A percentile compares a stretch with the other conserved stretches of the same genome.
Conservation (phyloP, 2,888 invertebrate species). For the Carabus problematicus region DNA sequence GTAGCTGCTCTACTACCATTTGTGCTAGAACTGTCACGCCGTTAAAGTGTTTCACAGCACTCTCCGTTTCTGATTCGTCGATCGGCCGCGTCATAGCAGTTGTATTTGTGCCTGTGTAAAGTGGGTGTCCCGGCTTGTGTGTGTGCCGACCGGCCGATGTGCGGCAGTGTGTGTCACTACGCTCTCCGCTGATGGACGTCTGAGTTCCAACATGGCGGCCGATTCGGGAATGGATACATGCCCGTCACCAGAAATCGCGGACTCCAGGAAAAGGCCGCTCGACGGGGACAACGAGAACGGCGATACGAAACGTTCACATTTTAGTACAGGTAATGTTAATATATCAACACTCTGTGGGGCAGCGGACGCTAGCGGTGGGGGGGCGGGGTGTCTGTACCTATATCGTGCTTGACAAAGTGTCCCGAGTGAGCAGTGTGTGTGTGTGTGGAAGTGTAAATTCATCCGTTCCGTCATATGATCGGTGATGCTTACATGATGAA, state of each 20-base stretch:
- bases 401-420: not conserved
- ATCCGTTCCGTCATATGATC: no score
- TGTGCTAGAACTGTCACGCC: no score
- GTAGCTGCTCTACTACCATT: no score
- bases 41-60: no score
- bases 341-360: not conserved
- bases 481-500: not conserved
- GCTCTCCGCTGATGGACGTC: slow-evolving; percentile 49
- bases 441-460: not conserved
- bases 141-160: slow-evolving; percentile 13
- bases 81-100: slow-evolving; percentile 6
- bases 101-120: slow-evolving; percentile 29
- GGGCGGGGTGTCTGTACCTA: not conserved
- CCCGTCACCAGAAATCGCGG: slow-evolving; percentile 90
- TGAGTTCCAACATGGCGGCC: slow-evolving; percentile 79
- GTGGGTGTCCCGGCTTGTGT: slow-evolving; percentile 45
- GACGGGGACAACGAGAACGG: slow-evolving; percentile 89
- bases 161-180: slow-evolving; percentile 41
- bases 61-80: slow-evolving; percentile 28
- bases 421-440: slow-evolving; percentile 2
- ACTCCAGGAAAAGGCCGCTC: slow-evolving; percentile 89
- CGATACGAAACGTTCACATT: slow-evolving; percentile 88
- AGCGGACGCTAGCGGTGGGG: no score
- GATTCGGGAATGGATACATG: slow-evolving; percentile 94
- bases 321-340: slow-evolving; percentile 79